Conservation (phyloP, 2,888 invertebrate species). For the Phalera bucephala region DNA sequence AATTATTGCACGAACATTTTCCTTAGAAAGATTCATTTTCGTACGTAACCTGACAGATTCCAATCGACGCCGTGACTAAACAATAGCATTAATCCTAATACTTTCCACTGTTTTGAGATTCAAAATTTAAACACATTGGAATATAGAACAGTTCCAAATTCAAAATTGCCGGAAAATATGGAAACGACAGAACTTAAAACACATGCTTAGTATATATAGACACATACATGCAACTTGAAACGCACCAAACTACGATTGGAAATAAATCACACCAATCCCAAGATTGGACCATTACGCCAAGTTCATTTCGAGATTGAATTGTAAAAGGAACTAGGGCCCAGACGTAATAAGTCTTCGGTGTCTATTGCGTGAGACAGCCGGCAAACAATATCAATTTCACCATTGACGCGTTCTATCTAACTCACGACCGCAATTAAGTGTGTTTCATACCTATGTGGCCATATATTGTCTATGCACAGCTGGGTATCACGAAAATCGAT, state of each 20-base stretch:
- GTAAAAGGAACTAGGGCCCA: neutral
- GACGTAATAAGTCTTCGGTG: neutral
- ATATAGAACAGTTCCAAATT: no score
- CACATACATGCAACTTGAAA: no score
- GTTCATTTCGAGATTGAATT: neutral
- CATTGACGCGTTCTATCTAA: slow-evolving; percentile 6
- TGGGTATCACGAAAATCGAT: slow-evolving; percentile 27
- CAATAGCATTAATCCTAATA: no score
- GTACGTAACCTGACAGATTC: no score
- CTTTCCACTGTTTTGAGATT: no score
- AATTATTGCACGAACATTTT: no score
- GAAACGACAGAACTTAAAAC: no score
- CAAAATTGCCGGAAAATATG: no score
- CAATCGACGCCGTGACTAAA: no score
- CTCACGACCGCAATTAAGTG: slow-evolving; percentile 20
- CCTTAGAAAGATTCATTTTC: no score
- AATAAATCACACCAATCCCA: neutral
- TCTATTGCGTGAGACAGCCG: neutral
- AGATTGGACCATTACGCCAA: neutral
- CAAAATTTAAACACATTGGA: no score
- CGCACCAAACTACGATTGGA: neutral
- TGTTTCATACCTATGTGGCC: slow-evolving; percentile 3
- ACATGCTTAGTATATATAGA: no score
- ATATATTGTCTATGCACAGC: slow-evolving; percentile 26
- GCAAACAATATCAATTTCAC: neutral